Conservation (phyloP, 23 tunicate genomes). For the Phallusia fumigata region DNA sequence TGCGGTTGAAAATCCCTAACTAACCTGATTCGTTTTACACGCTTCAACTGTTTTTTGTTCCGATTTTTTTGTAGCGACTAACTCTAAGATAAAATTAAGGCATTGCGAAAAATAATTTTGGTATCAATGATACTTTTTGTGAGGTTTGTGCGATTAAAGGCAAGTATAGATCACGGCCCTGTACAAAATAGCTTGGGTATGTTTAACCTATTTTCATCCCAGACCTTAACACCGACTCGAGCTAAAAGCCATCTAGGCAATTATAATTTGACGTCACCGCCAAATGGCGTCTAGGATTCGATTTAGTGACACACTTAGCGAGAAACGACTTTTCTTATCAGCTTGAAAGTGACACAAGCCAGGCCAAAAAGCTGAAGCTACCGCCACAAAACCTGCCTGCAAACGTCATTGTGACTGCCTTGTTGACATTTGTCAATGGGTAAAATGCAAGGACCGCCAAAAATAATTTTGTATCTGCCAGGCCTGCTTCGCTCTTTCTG, state of each 20-base stretch:
- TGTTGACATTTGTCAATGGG: neutral
- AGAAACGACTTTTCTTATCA: constrained; percentile 16
- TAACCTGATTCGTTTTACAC: no score
- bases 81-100: no score
- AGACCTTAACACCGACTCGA: neutral
- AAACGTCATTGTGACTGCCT: constrained; percentile 3
- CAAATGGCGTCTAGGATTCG: constrained; percentile 8
- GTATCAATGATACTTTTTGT: no score
- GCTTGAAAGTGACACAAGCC: constrained; percentile 7
- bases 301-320: constrained; percentile 28
- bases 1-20: no score
- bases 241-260: neutral
- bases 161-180: neutral
- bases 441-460: neutral
- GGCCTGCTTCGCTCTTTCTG: no score
- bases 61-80: no score
- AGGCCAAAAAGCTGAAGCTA: constrained; percentile 6
- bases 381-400: neutral
- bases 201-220: neutral
- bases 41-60: no score
- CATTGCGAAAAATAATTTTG: no score
- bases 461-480: no score
- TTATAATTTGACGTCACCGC: constrained; percentile 23
- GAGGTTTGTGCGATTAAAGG: no score
- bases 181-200: neutral